A percentile compares a stretch with the other conserved stretches of the same genome.
These are phyloP conservation scores for Parochlus steinenii DNA, from an alignment of 2,888 invertebrate genomes.

Conservation along the genomic window DNA sequence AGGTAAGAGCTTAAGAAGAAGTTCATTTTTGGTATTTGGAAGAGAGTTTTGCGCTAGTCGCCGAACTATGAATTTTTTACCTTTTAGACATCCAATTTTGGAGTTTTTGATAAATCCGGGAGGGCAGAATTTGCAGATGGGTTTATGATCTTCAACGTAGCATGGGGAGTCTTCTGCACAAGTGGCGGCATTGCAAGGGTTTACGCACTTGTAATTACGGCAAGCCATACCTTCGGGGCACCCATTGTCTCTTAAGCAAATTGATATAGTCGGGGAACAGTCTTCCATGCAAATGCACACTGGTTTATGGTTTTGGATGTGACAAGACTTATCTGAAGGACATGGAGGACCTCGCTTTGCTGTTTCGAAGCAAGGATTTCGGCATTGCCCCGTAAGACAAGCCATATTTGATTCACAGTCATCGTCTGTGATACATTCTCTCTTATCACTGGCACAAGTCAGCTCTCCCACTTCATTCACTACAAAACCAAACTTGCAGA, in stretches of 20 bases:
- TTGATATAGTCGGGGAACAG: conserved; percentile 70
- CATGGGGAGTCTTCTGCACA: conserved; percentile 77
- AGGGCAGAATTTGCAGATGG: conserved; percentile 92
- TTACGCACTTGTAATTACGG: conserved; percentile 75
- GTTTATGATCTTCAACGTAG: conserved; percentile 86
- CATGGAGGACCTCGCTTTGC: conserved; percentile 44
- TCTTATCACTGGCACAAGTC: conserved; percentile 65
- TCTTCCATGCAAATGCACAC: conserved; percentile 76
- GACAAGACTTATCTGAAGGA: conserved; percentile 68
- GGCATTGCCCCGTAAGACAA: conserved; percentile 68
- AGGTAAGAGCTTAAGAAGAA: conserved; percentile 9
- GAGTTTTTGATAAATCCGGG: conserved; percentile 82
- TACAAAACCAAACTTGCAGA: conserved; percentile 76
- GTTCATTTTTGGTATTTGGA: conserved; percentile 8
- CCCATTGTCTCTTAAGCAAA: conserved; percentile 78
- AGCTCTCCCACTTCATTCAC: conserved; percentile 76
- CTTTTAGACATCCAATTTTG: conserved; percentile 89
- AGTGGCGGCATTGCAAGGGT: conserved; percentile 73
- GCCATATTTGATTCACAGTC: conserved; percentile 77
- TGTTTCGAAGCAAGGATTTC: conserved; percentile 64
- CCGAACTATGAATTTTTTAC: conserved; percentile 42
- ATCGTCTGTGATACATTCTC: conserved; percentile 62
- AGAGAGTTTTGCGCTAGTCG: conserved; percentile 13
- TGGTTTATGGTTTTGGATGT: conserved; percentile 73
- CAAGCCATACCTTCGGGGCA: conserved; percentile 75